Base-by-base conservation (phyloP, 2,797 vertebrate genomes). In the Poeciliopsis paucimaculata region DNA sequence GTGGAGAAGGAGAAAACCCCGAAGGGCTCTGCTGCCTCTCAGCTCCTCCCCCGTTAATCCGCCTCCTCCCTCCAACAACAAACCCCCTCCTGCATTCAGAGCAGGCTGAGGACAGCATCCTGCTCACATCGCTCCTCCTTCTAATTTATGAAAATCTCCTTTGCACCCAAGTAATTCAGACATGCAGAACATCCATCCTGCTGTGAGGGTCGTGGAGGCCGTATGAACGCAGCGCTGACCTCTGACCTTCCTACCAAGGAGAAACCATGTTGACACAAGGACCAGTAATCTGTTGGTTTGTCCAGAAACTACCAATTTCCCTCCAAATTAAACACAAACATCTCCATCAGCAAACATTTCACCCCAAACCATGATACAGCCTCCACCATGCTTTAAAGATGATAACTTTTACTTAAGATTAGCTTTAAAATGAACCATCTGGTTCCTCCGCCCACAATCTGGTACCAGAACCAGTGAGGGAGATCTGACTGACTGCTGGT, bases 61-160 rank as follows among this genome's bases (percentile, higher is more conserved):
- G 2, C 64, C 20, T 23, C 36, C 28, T 23, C 34, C 62, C 18
- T 66, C 62, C 62, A 66, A 36, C 60, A 64, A 64, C 60, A 64
- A 64, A 36, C 60, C 62, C 34, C 34, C 31, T 39, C 64, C 64
- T 23, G 64, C 64, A 39, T 66, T 39, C 12, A 66, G 64, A 39
- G 64, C 34, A 39, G 64, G 64, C 18, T 41, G 18, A 66, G 64
- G 64, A 66, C 64, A 23, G 20, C 64, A 23, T 23, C 34, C 62
- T 66, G 16, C 62, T 2, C 57, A 23, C 34, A 39, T 39, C 34
- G 20, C 39, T 66, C 36, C 16, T 66, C 34, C 64, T 26, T 20
- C 64, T 41, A 66, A 66, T 66, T 66, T 66, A 66, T 66, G 64
- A 66, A 66, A 66, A 66, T 66, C 64, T 66, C 36, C 39, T 39